Conservation (phyloP, 2,797 vertebrate species). For the Gila robusta region DNA sequence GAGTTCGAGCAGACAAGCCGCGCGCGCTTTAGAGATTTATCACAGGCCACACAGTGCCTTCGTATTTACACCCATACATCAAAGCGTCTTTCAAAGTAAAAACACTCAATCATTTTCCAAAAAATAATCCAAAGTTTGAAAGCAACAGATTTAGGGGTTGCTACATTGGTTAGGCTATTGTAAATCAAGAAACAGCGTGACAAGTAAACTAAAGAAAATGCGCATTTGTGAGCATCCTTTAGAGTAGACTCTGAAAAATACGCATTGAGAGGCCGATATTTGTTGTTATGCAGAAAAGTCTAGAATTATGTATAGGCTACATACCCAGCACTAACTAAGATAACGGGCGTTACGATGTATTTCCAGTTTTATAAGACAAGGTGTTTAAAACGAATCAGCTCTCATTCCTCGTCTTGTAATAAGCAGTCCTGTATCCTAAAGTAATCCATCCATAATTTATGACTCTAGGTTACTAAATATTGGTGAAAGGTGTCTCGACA, state of each 20-base stretch:
- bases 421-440: background rate
- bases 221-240: conserved; percentile 34
- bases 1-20: conserved; percentile 65
- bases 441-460: conserved; percentile 19
- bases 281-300: conserved; percentile 6
- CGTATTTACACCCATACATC: conserved; percentile 65
- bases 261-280: background rate
- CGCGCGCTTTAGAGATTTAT: conserved; percentile 40
- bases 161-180: background rate
- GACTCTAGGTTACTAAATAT: conserved; percentile 17
- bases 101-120: background rate
- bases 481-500: conserved; percentile 42
- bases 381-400: conserved; percentile 7
- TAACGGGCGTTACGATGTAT: background rate
- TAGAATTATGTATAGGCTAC: background rate
- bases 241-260: background rate
- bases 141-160: background rate
- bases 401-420: background rate
- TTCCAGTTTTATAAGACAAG: background rate
- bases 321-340: background rate
- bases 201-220: conserved; percentile 44
- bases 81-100: conserved; percentile 54
- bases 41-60: conserved; percentile 70
- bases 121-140: conserved; percentile 1
- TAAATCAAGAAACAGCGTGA: conserved; percentile 20